Evolutionary conservation across 2,113 vertebrate species (phyloP), one percentile per base, ranked within the genome.

Genomic region (Grantiella picta): DNA sequence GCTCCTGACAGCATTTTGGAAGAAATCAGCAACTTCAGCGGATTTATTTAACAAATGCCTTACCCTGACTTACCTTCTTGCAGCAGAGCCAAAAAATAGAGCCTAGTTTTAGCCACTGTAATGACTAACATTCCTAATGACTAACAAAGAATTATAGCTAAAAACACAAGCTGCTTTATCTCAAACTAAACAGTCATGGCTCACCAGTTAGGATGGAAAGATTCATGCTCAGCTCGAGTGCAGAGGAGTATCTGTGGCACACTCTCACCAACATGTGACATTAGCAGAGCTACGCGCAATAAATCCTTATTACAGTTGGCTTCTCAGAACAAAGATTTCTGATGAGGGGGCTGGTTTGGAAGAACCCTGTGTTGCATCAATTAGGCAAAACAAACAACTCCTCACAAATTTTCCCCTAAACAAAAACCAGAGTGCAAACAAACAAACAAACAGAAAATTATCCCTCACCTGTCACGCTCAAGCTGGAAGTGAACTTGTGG

Each of bases 181-280:
- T 92, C 63, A 72, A 80, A 50, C 91, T 85, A 77, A 96, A 69
- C 73, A 92, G 63, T 60, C 78, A 38, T 47, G 90, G 94, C 89
- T 92, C 78, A 87, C 70, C 87, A 92, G 82, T 38, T 40, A 89
- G 73, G 70, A 52, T 73, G 60, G 65, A 59, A 89, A 90, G 93
- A 95, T 91, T 90, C 84, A 92, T 12, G 76, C 52, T 85, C 78
- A 65, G 78, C 82, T 86, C 70, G 80, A 94, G 85, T 1, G 27
- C 44, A 95, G 93, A 85, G 91, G 94, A 95, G 82, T 87, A 92
- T 92, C 94, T 52, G 50, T 91, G 94, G 89, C 84, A 94, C 78
- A 73, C 73, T 73, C 60, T 86, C 84, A 85, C 66, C 78, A 80
- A 60, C 42, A 23, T 5, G 53, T 79, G 65, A 66, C 61, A 71